phyloP scores from a whole-genome alignment of 2,888 invertebrate species.

The Mythimna albipuncta region DNA sequence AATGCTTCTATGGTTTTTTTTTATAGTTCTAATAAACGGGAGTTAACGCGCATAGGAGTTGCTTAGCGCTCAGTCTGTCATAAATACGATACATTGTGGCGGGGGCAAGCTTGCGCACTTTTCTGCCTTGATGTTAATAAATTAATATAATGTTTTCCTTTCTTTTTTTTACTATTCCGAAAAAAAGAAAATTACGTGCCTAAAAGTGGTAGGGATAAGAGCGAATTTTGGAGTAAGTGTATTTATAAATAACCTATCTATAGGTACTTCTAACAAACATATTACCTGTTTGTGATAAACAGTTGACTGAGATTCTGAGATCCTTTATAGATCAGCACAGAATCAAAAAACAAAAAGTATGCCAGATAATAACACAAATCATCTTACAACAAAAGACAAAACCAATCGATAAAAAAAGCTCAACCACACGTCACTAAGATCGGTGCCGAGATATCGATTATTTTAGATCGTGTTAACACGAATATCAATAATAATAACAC shows the following conservation, averaged over 20 bases:
- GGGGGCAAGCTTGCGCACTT: no score
- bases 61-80: no score
- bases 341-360: slow-evolving; percentile 35
- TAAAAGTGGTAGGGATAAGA: no score
- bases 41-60: no score
- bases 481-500: slow-evolving; percentile 72
- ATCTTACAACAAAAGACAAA: slow-evolving; percentile 56
- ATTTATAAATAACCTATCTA: not conserved
- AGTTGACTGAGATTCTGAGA: slow-evolving; percentile 1
- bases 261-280: not conserved
- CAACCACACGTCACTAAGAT: slow-evolving; percentile 66
- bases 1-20: no score
- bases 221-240: no score
- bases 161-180: no score
- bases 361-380: slow-evolving; percentile 49
- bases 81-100: no score
- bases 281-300: not conserved
- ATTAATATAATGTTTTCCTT: no score
- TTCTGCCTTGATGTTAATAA: no score
- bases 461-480: slow-evolving; percentile 69
- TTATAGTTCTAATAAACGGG: no score
- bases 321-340: slow-evolving; percentile 16
- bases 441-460: slow-evolving; percentile 68
- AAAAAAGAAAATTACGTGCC: no score
- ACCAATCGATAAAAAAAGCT: slow-evolving; percentile 57